These are phyloP conservation scores for Steatocranus sp. DNA, from an alignment of 2,797 vertebrate genomes.

Conservation along the genomic window DNA sequence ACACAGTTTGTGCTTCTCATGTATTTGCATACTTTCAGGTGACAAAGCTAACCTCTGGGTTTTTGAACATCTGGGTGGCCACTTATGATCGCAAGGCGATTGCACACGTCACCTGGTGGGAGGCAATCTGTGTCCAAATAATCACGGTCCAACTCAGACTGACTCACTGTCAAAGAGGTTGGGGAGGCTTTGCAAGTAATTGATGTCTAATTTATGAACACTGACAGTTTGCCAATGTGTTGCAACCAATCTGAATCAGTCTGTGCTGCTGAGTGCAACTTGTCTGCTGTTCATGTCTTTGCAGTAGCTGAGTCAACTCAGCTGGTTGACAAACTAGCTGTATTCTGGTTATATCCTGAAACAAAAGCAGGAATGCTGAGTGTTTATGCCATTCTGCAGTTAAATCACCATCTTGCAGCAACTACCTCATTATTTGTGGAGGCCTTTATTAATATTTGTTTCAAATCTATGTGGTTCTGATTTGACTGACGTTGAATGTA, in stretches of 20 bases:
- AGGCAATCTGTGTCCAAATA: background rate
- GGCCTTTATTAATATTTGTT: background rate
- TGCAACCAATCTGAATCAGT: background rate
- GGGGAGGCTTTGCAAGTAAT: background rate
- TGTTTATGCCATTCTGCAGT: background rate
- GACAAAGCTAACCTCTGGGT: background rate
- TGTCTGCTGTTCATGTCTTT: background rate
- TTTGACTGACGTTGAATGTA: background rate
- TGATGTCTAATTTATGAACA: background rate
- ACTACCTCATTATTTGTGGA: background rate
- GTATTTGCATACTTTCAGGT: background rate
- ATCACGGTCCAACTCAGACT: background rate
- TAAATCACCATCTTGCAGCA: background rate
- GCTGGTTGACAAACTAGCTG: background rate
- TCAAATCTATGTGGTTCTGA: fast-evolving
- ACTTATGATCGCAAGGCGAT: background rate
- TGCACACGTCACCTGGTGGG: background rate
- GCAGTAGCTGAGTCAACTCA: background rate
- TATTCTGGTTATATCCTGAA: background rate
- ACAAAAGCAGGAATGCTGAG: background rate
- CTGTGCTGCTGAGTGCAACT: background rate
- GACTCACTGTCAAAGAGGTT: background rate
- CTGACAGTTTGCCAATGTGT: background rate
- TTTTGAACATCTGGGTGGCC: background rate
- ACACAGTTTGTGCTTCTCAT: background rate